Evolutionary conservation across 2,888 invertebrate species (phyloP).

Genomic region (Metallyticus violacea): DNA sequence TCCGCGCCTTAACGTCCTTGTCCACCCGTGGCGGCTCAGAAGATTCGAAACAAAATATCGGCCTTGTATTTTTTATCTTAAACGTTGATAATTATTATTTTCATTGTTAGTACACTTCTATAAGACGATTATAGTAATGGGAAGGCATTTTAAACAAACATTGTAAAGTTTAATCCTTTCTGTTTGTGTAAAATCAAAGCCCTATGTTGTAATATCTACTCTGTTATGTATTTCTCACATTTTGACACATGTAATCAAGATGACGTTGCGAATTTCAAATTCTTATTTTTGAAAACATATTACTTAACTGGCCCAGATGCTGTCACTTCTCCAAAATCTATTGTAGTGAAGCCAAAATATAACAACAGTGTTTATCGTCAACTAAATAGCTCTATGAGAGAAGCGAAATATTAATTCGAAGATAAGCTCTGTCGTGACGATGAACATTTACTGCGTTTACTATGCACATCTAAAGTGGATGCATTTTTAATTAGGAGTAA

Average conservation of each 20-base stretch:
- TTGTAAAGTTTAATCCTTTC: not conserved
- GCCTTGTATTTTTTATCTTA: too few relatives aligned
- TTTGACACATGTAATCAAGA: too few relatives aligned
- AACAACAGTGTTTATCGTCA: not conserved
- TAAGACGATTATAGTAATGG: too few relatives aligned
- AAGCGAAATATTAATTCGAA: not conserved
- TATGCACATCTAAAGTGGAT: not conserved
- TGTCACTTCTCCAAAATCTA: not conserved
- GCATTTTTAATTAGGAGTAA: too few relatives aligned
- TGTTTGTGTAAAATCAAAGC: too few relatives aligned
- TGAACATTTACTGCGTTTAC: not conserved
- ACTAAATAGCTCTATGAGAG: not conserved
- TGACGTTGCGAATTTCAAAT: not conserved
- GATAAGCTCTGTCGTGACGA: not conserved
- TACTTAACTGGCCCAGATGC: not conserved
- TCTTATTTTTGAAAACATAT: not conserved
- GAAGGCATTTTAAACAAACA: not conserved
- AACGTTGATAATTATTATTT: too few relatives aligned
- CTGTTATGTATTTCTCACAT: too few relatives aligned
- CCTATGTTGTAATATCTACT: not conserved
- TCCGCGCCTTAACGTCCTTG: too few relatives aligned
- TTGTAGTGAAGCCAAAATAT: not conserved
- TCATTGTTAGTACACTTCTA: too few relatives aligned
- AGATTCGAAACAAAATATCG: too few relatives aligned
- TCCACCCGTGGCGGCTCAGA: too few relatives aligned